Evolutionary conservation across 2,888 invertebrate species (phyloP).

Genomic region (Melanargia galathea): DNA sequence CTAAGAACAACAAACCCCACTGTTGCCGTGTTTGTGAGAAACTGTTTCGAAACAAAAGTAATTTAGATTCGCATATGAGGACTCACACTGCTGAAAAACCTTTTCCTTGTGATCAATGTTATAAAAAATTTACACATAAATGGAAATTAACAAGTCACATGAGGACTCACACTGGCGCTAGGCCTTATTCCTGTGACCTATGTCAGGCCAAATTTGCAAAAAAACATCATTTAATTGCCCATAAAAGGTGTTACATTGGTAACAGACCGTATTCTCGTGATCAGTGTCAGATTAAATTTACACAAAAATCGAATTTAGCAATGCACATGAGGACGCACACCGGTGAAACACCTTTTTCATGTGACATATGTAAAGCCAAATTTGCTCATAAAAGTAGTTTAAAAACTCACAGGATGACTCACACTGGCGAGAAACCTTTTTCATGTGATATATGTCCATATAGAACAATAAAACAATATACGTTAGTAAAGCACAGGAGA

Average conservation of each 20-base stretch:
- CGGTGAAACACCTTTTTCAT: too few species aligned
- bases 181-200: neutral
- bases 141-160: neutral
- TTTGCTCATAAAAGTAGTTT: neutral
- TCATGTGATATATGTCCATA: slow-evolving; percentile 10
- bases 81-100: neutral
- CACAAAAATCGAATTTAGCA: too few species aligned
- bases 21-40: neutral
- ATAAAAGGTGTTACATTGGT: neutral
- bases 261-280: neutral
- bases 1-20: neutral
- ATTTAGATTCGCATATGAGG: neutral
- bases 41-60: neutral
- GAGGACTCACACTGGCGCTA: neutral
- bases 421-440: too few species aligned
- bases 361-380: too few species aligned
- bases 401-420: neutral
- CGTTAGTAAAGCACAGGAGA: too few species aligned
- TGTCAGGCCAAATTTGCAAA: neutral
- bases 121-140: neutral
- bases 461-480: too few species aligned
- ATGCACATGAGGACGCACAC: too few species aligned
- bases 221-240: neutral
- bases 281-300: neutral
- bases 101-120: neutral